Percentiles rank a stretch among this genome's conserved stretches.
phyloP scores from a whole-genome alignment of 2,113 vertebrate species.

The Rhizomys pruinosus region DNA sequence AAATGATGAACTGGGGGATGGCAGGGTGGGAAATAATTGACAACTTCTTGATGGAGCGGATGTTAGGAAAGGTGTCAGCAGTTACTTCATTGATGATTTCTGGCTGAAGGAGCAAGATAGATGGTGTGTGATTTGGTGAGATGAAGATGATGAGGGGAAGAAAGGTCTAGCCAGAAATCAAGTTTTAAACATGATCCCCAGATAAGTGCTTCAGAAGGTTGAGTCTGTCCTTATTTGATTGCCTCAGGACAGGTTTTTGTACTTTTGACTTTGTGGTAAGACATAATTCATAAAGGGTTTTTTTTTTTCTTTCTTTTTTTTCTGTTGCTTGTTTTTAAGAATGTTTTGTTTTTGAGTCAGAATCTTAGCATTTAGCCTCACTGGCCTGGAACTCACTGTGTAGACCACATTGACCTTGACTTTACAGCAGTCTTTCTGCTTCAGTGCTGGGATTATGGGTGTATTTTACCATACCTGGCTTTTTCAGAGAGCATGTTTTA shows the following conservation, averaged over 20 bases:
- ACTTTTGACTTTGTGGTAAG: background rate
- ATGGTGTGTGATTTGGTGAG: slow-evolving; percentile 39
- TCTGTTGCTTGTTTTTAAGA: background rate
- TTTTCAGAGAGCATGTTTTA: background rate
- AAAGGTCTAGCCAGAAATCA: background rate
- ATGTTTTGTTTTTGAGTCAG: background rate
- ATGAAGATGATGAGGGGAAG: background rate
- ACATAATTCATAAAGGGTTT: background rate
- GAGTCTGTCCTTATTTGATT: background rate
- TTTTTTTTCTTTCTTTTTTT: background rate
- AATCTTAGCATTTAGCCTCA: background rate
- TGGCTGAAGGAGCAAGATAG: slow-evolving; percentile 12
- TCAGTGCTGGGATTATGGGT: background rate
- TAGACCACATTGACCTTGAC: background rate
- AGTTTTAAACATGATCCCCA: background rate
- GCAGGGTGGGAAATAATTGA: background rate
- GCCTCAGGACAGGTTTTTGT: background rate
- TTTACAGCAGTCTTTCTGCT: background rate
- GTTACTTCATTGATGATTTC: background rate
- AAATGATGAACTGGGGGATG: background rate
- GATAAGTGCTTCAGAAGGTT: background rate
- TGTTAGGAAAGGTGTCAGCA: slow-evolving; percentile 24
- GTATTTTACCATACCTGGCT: background rate
- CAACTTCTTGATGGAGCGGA: background rate
- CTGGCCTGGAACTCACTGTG: background rate